These are phyloP conservation scores for Simalia tracyae DNA, from an alignment of 2,797 vertebrate species.

Conservation along the genomic window DNA sequence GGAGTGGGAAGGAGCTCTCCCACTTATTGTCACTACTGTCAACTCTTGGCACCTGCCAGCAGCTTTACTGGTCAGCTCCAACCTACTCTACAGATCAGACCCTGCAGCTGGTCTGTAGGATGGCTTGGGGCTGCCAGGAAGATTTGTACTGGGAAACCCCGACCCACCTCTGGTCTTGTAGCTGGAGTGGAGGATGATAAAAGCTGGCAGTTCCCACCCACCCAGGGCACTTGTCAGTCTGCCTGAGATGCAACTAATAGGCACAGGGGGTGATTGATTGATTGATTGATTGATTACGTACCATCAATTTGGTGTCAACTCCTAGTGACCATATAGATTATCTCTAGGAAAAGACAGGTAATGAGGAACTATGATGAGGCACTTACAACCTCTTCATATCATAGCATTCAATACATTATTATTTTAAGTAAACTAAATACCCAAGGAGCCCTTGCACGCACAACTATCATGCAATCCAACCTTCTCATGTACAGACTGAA, in stretches of 20 bases:
- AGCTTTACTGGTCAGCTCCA: not conserved
- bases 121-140: not conserved
- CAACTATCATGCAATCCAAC: not conserved
- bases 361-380: not conserved
- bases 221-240: not conserved
- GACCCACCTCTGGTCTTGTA: not conserved
- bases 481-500: not conserved
- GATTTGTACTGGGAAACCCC: not conserved
- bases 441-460: not conserved
- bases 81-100: not conserved
- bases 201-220: not conserved
- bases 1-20: not conserved
- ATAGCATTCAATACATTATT: not conserved
- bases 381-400: not conserved
- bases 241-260: not conserved
- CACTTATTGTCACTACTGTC: not conserved
- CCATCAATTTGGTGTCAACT: not conserved
- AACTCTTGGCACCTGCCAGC: not conserved
- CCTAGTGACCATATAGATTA: not conserved
- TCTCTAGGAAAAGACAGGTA: not conserved
- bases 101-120: not conserved
- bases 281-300: not conserved
- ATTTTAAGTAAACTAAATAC: not conserved
- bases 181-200: not conserved
- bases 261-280: not conserved